Conservation (phyloP, 2,888 invertebrate genomes). For the Scotopteryx bipunctaria region DNA sequence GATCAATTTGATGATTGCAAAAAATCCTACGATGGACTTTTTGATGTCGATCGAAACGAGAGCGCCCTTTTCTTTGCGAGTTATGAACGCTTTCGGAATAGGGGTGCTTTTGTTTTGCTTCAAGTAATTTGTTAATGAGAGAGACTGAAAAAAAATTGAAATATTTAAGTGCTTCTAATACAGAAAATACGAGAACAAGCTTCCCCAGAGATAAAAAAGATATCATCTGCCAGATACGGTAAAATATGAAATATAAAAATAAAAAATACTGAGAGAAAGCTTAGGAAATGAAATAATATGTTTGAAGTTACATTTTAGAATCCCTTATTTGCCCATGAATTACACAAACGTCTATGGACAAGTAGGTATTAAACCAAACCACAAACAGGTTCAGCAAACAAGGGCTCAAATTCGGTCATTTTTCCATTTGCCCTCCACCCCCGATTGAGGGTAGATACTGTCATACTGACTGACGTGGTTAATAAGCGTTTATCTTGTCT, state of each 20-base stretch:
- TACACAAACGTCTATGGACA: too few species aligned
- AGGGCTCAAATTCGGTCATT: slow-evolving; percentile 43
- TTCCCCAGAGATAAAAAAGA: too few species aligned
- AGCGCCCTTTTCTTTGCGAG: slow-evolving; percentile 34
- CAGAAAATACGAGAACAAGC: neutral
- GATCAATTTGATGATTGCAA: slow-evolving; percentile 83
- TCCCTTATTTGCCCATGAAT: neutral
- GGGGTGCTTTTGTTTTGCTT: slow-evolving; percentile 22
- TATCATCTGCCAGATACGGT: too few species aligned
- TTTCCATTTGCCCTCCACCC: slow-evolving; percentile 61
- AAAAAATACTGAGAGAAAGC: too few species aligned
- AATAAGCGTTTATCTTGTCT: slow-evolving; percentile 78
- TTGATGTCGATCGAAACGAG: slow-evolving; percentile 66
- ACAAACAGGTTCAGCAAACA: slow-evolving; percentile 27
- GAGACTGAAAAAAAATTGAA: neutral
- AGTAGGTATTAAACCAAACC: slow-evolving; percentile 9
- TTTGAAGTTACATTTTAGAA: too few species aligned
- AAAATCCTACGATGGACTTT: slow-evolving; percentile 70
- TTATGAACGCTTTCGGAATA: slow-evolving; percentile 48
- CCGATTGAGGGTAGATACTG: slow-evolving; percentile 77
- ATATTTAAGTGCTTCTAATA: neutral
- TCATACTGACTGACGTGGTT: slow-evolving; percentile 73
- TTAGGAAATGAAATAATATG: too few species aligned
- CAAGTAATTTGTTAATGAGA: slow-evolving; percentile 15
- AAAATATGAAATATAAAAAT: too few species aligned